phyloP scores from a whole-genome alignment of 2,113 vertebrate genomes.

The Nesoenas mayeri region DNA sequence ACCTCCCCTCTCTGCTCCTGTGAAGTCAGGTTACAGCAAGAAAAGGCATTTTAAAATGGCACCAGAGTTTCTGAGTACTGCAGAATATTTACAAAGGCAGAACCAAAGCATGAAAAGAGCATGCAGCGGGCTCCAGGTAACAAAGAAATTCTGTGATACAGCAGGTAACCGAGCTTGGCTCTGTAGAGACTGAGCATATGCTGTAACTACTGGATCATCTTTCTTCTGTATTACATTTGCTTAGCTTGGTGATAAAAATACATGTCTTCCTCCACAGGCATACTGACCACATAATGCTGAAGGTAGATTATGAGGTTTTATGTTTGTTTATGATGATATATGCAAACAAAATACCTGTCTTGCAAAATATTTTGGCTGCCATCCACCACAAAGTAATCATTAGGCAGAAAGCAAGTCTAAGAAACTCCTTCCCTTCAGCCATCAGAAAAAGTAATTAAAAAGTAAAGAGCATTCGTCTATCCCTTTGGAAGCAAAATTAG shows the following conservation, averaged over 20 bases:
- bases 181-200: slow-evolving; percentile 33
- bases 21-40: neutral
- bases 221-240: slow-evolving; percentile 41
- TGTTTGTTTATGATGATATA: slow-evolving; percentile 43
- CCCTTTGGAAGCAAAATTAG: neutral
- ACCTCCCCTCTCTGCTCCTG: neutral
- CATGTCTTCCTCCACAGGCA: slow-evolving; percentile 14
- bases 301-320: slow-evolving; percentile 18
- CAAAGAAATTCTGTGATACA: slow-evolving; percentile 55
- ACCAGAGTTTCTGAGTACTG: neutral
- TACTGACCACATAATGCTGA: neutral
- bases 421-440: slow-evolving; percentile 28
- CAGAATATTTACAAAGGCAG: neutral
- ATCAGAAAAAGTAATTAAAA: slow-evolving; percentile 14
- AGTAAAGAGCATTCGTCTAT: neutral
- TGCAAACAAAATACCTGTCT: slow-evolving; percentile 57
- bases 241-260: slow-evolving; percentile 32
- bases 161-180: slow-evolving; percentile 45
- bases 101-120: slow-evolving; percentile 9
- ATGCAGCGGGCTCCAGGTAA: neutral
- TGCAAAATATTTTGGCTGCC: slow-evolving; percentile 55
- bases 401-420: neutral
- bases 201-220: slow-evolving; percentile 52
- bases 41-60: slow-evolving; percentile 24
- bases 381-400: slow-evolving; percentile 17